Base-by-base conservation (phyloP, 2,797 vertebrate species). In the Lepilemur ruficaudatus region DNA sequence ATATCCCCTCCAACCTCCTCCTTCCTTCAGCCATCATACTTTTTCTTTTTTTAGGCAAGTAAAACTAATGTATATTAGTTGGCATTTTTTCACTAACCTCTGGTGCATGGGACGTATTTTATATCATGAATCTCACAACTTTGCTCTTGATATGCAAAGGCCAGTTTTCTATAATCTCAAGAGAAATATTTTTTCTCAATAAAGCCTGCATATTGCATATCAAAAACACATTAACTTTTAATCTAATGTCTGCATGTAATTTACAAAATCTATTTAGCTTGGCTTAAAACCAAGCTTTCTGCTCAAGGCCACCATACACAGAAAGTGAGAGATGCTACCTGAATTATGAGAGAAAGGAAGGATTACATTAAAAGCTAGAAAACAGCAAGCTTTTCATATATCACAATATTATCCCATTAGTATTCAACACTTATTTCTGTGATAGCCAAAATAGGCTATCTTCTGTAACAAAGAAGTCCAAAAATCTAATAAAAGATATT, bases 291-390 rank as follows among this genome's bases (percentile, higher is more conserved):
- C 18, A 23, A 72, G n/a, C n/a, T 52, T 88, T 82, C 43, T 83
- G 17, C 70, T 83, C 32, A 46, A 70, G 57, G 23, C 38, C n/a
- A 73, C 5, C 8, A 73, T 2, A 79, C 6, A 55, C 6, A 75
- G 50, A 84, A 92, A 89, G 15, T 32, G 59, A 55, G 28, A 80
- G 18, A 57, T 43, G n/a, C 23, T 89, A 70, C 22, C n/a, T 92
- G 32, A 85, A 86, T 95, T 70, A 81, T n/a, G 75, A 89, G 22
- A 20, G 13, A 91, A 84, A 84, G 82, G 38, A 84, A 93, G 6
- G 15, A 38, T 15, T 87, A 72, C 14, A 28, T 79, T 30, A 88
- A 72, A 84, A 84, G 2, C 25, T 79, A 10, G 41, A 79, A 59
- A 91, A 91, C 12, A 91, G 5, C 5, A 50, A 59, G 5, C n/a